Conservation (phyloP, 2,113 vertebrate species). For the Vanacampus margaritifer region DNA sequence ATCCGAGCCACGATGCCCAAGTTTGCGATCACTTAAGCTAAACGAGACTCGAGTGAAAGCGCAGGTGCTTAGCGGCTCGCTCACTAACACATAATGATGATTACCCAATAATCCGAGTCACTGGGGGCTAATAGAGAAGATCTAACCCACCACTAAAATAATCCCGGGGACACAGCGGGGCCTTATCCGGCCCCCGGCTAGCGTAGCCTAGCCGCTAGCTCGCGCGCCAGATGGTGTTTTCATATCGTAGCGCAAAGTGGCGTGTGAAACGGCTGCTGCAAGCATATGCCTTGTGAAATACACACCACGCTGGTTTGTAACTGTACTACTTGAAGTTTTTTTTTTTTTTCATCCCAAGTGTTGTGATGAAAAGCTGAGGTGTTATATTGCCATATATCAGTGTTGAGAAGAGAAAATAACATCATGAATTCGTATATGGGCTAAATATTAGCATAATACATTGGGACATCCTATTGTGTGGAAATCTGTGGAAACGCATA, state of each 20-base stretch:
- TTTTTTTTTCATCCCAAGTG: neutral
- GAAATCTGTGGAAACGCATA: too few species aligned
- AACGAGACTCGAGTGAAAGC: constrained; percentile 24
- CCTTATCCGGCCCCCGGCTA: constrained; percentile 50
- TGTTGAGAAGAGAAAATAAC: too few species aligned
- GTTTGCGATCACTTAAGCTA: neutral
- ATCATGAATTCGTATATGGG: too few species aligned
- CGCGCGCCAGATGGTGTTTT: constrained; percentile 78
- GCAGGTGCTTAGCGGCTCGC: constrained; percentile 52
- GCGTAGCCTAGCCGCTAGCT: constrained; percentile 62
- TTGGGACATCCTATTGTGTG: too few species aligned
- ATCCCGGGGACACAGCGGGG: constrained; percentile 70
- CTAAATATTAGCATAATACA: too few species aligned
- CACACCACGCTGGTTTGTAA: constrained; percentile 45
- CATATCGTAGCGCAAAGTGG: constrained; percentile 71
- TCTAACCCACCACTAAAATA: constrained; percentile 61
- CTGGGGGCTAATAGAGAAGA: constrained; percentile 59
- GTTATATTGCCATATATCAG: neutral
- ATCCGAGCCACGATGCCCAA: neutral
- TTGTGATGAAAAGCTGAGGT: neutral
- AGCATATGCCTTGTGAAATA: constrained; percentile 72
- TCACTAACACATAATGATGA: constrained; percentile 62
- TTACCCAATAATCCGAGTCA: constrained; percentile 62
- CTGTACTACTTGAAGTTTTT: neutral
- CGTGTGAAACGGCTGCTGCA: constrained; percentile 63